Evolutionary conservation across 1,140 invertebrate species (phyloP), one percentile per base, ranked within the genome.

Genomic region (Gerris buenoi): DNA sequence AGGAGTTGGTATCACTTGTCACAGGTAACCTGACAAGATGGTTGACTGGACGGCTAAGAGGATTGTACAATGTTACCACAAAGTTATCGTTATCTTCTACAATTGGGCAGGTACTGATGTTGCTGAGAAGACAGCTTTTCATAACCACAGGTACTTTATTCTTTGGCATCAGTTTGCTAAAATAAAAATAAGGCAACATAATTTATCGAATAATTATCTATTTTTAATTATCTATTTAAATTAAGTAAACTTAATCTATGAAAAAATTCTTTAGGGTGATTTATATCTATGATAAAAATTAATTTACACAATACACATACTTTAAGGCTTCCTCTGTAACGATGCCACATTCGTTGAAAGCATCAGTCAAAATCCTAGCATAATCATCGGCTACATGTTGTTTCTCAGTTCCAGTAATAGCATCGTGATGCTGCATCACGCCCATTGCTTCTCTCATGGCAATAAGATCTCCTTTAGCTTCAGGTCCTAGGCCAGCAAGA

Each of bases 361-460:
- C 88, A 67, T 81, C 27, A 57, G 79, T 76, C 13, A 94, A 76
- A 68, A 87, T 78, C 69, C 85, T 78, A 0, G 82, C 85, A 76
- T 99, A 99, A 77, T 99, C 95, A 14, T 83, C 71, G 0, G 91
- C 88, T 0, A 97, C 93, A 62, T 89, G 84, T 78, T 96, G 86
- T 73, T 95, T 95, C 72, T 93, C 93, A 0, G 94, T 72, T 0
- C 88, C 88, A 75, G 78, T 75, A 14, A 82, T 78, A 14, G 79
- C 79, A 68, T 82, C 88, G 73, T 91, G 88, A 79, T 91, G 88
- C 70, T 89, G 86, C 71, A 83, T 80, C 1, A 89, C 79, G 26
- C 82, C 85, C 72, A 86, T 78, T 23, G 79, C 82, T 72, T 81
- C 78, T 22, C 76, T 71, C 3, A 79, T 68, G 23, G 70, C 70